A percentile compares a stretch with the other conserved stretches of the same genome.
Conservation (phyloP, 2,113 vertebrate species). For the Tragelaphus scriptus region DNA sequence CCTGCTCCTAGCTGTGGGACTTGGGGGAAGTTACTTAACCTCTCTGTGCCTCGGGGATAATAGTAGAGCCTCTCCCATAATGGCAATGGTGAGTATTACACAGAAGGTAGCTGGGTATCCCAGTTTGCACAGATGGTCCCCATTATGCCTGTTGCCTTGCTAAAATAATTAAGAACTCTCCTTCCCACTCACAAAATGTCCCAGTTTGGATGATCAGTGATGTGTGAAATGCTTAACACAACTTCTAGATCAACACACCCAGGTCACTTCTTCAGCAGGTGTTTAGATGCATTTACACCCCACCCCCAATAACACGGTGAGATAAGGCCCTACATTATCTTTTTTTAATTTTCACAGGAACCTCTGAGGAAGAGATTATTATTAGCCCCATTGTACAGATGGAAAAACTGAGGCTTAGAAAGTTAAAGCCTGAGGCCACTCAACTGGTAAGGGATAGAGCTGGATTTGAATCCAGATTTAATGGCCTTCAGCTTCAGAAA, state of each 20-base stretch:
- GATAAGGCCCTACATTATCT: fast-evolving
- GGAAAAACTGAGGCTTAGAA: neutral
- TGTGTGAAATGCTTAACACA: too few relatives aligned
- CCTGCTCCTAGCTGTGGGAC: neutral
- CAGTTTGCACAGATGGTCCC: neutral
- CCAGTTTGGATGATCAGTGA: neutral
- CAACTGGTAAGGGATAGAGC: neutral
- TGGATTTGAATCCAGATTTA: neutral
- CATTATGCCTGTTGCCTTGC: neutral
- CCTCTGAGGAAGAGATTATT: neutral
- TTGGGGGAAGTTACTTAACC: neutral
- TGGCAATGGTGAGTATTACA: neutral
- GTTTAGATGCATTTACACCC: too few relatives aligned
- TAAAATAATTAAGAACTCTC: neutral
- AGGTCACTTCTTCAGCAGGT: neutral
- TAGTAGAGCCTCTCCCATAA: neutral
- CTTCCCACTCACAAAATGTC: neutral
- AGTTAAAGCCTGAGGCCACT: neutral
- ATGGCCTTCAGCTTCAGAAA: neutral
- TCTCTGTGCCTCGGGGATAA: neutral
- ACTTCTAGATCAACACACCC: neutral
- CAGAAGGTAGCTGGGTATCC: fast-evolving
- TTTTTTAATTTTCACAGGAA: neutral
- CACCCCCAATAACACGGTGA: fast-evolving
- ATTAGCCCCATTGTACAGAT: neutral